Evolutionary conservation across 2,888 invertebrate genomes (phyloP).

Genomic region (Diogma glabrata): DNA sequence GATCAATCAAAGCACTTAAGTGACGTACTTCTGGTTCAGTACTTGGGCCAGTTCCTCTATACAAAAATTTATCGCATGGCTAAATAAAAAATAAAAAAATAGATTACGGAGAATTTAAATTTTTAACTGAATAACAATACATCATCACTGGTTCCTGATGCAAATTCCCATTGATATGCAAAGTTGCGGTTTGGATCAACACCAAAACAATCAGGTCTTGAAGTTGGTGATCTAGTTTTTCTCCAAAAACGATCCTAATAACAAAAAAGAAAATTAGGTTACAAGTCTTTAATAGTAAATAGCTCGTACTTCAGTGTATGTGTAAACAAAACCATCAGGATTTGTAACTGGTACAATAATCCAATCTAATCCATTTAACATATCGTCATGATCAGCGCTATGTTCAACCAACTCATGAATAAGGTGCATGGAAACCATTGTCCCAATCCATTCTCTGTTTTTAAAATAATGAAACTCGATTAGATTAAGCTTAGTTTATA

Average conservation of each 20-base stretch:
- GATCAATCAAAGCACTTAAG: constrained; percentile 29
- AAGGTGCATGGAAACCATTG: neutral
- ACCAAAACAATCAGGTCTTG: constrained; percentile 44
- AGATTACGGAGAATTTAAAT: neutral
- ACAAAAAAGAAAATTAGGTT: no score
- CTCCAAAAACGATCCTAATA: constrained; percentile 53
- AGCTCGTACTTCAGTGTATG: constrained; percentile 30
- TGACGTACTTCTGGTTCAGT: constrained; percentile 34
- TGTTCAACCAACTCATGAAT: constrained; percentile 2
- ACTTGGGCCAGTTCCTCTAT: constrained; percentile 23
- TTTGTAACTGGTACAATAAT: constrained; percentile 31
- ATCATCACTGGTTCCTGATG: neutral
- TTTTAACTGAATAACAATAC: neutral
- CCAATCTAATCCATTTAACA: constrained; percentile 5
- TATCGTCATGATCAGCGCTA: neutral
- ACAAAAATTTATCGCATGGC: neutral
- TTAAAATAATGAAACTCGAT: no score
- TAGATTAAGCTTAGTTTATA: no score
- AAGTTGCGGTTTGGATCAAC: constrained; percentile 71
- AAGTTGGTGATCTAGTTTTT: constrained; percentile 45
- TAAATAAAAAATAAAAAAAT: neutral
- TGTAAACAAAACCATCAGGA: constrained; percentile 36
- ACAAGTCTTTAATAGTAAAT: no score
- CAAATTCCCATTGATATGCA: constrained; percentile 49
- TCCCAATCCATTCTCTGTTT: constrained; percentile 4